Evolutionary conservation across 2,888 invertebrate species (phyloP).

Genomic region (Synergus itoensis): DNA sequence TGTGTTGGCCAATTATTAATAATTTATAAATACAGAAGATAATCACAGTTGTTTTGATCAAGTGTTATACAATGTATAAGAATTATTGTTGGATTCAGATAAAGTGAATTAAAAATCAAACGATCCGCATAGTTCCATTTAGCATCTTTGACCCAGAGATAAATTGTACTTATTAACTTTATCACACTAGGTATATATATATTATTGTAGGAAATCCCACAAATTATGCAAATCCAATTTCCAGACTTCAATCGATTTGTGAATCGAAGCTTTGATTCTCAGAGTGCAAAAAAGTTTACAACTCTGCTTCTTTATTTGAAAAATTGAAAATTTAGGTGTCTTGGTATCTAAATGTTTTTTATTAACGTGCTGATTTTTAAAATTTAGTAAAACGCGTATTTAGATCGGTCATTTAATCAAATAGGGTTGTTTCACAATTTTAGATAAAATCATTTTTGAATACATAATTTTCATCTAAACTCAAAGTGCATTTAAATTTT

Average conservation of each 20-base stretch:
- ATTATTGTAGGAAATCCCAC: too few species aligned
- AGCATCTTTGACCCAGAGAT: neutral
- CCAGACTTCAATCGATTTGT: conserved; percentile 10
- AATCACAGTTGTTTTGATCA: neutral
- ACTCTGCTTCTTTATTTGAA: neutral
- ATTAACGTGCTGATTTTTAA: too few species aligned
- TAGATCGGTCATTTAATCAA: too few species aligned
- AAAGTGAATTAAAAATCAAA: conserved; percentile 25
- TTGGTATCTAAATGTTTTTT: neutral
- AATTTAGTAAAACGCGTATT: too few species aligned
- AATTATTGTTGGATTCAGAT: neutral
- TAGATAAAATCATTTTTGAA: too few species aligned
- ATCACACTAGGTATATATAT: conserved; percentile 3
- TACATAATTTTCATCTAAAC: too few species aligned
- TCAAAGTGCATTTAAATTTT: too few species aligned
- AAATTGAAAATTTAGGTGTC: neutral
- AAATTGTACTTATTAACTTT: conserved; percentile 8
- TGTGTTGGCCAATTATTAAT: too few species aligned
- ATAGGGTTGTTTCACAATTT: too few species aligned
- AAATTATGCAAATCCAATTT: conserved; percentile 17
- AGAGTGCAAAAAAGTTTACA: neutral
- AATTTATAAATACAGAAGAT: neutral
- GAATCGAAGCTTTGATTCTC: conserved; percentile 17
- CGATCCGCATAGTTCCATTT: neutral
- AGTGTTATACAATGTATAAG: neutral